Evolutionary conservation across 2,797 vertebrate species (phyloP).

Genomic region (Paedocypris micromegethes): DNA sequence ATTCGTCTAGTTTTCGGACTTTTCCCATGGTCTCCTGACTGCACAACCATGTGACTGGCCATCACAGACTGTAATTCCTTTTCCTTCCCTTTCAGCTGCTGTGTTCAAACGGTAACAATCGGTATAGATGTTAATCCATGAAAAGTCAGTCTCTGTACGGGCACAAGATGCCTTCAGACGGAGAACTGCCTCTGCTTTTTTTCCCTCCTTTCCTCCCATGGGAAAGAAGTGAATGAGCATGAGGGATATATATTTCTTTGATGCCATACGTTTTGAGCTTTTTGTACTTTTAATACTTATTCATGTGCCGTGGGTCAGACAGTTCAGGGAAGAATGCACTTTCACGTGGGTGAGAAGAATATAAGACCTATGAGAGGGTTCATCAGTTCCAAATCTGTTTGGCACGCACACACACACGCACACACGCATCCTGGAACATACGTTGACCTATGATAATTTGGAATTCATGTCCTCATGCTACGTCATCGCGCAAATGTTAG

Average conservation of each 20-base stretch:
- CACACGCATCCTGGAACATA: background rate
- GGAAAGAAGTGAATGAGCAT: conserved; percentile 64
- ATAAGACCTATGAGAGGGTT: no score
- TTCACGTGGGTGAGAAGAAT: background rate
- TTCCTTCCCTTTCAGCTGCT: conserved; percentile 35
- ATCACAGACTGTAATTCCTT: conserved; percentile 29
- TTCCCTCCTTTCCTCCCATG: conserved; percentile 53
- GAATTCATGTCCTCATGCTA: conserved; percentile 22
- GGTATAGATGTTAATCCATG: conserved; percentile 72
- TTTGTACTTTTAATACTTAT: background rate
- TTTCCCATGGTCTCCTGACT: conserved; percentile 40
- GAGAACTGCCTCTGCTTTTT: background rate
- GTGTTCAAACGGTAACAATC: conserved; percentile 66
- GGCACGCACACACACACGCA: background rate
- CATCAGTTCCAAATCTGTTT: conserved; percentile 4
- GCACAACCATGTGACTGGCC: conserved; percentile 40
- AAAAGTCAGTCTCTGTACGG: conserved; percentile 52
- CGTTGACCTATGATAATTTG: conserved; percentile 15
- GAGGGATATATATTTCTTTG: conserved; percentile 61
- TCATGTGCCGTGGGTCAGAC: no score
- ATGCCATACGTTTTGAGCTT: conserved; percentile 24
- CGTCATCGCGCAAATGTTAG: conserved; percentile 38
- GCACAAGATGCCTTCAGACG: conserved; percentile 59
- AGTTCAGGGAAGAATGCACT: background rate
- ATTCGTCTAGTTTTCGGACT: conserved; percentile 27